These are phyloP conservation scores for Furcifer pardalis DNA, from an alignment of 2,797 vertebrate genomes.

Conservation along the genomic window DNA sequence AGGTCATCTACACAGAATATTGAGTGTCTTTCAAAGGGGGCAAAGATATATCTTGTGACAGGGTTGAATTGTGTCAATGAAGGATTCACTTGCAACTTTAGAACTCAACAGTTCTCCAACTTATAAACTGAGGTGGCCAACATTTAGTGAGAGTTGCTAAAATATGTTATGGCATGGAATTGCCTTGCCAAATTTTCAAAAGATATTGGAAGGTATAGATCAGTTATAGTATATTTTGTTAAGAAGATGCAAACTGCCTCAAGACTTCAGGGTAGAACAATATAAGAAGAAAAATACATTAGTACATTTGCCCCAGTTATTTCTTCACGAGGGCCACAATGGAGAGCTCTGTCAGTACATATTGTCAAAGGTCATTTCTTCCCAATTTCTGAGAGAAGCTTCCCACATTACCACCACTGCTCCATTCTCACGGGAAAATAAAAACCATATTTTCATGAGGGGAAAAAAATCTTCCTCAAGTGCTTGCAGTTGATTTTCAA, in stretches of 20 bases:
- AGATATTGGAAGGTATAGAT: background rate
- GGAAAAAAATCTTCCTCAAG: conserved; percentile 49
- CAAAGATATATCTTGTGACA: background rate
- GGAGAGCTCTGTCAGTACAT: conserved; percentile 57
- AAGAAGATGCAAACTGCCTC: background rate
- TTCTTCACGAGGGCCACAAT: conserved; percentile 15
- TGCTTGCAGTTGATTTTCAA: conserved; percentile 18
- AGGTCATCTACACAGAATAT: too few species aligned
- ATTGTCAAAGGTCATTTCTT: conserved; percentile 58
- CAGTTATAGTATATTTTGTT: background rate
- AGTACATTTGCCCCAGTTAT: conserved; percentile 55
- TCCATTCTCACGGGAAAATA: conserved; percentile 38
- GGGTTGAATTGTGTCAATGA: background rate
- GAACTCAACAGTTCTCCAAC: background rate
- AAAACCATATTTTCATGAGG: conserved; percentile 8
- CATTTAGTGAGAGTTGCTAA: background rate
- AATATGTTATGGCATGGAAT: background rate
- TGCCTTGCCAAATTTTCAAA: background rate
- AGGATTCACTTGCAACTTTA: background rate
- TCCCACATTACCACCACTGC: conserved; percentile 48
- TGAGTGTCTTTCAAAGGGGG: background rate
- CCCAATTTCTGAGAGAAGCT: conserved; percentile 45
- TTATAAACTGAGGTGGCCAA: background rate
- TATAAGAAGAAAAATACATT: conserved; percentile 7
- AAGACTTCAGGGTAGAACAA: background rate